Evolutionary conservation across 2,113 vertebrate genomes (phyloP), one percentile per base, ranked within the genome.

Genomic region (Odocoileus hemionus): DNA sequence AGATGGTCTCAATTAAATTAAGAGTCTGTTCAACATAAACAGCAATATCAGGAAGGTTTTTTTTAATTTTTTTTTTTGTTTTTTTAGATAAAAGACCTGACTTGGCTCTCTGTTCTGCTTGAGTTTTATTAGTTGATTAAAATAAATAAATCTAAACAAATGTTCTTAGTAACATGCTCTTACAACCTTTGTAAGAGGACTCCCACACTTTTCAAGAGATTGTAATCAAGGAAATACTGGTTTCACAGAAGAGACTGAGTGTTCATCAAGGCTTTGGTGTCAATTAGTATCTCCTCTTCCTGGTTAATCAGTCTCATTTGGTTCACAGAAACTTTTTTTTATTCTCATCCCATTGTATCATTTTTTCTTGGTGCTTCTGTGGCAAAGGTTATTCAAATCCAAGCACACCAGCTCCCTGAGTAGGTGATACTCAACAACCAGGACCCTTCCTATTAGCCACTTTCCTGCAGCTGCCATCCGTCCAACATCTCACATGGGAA

Each of bases 71-170:
- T 58, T 28, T 15, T 33, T 33, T 70, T 76, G 55, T 11, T 57
- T 39, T 36, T 55, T 82, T 9, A 52, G 15, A 86, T 67, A 86
- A 70, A 93, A 94, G 16, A 19, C 21, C 25, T 82, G 50, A 92
- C 23, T 90, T 74, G 92, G 4, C 26, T 94, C 30, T 92, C 45
- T 86, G 5, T 47, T 88, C 15, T 78, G 58, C 91, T n/a, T 76
- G 26, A 21, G 13, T 2, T 94, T 91, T 86, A 64, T 67, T 91
- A 74, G 43, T 87, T 97, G 80, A 92, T 95, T 91, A 93, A 95
- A 79, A 91, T 90, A 95, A 95, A 86, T 8, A 67, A 86, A 88
- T 76, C 17, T 88, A 67, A 94, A 26, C 43, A 95, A 87, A 39
- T 7, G 39, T 82, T 28, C 58, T 90, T 57, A 47, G 45, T 54